These are phyloP conservation scores for Scaptomyza pallida DNA, from an alignment of 1,140 invertebrate species.

Conservation along the genomic window DNA sequence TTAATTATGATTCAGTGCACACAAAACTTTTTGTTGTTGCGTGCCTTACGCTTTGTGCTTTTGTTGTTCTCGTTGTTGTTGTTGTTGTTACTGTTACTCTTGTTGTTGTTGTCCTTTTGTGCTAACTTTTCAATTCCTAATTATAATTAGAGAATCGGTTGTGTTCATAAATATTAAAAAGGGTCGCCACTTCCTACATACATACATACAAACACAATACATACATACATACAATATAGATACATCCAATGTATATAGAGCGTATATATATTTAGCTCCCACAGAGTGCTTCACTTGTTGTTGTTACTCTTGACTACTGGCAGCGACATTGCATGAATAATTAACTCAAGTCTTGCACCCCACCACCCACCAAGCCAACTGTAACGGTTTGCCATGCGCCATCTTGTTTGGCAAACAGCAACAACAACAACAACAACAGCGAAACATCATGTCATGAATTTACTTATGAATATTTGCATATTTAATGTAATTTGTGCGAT, in stretches of 20 bases:
- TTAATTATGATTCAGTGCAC: conserved; percentile 82
- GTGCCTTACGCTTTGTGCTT: conserved; percentile 57
- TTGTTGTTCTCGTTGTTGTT: conserved; percentile 3
- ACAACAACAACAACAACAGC: conserved; percentile 41
- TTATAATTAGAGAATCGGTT: conserved; percentile 83
- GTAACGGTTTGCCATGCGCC: conserved; percentile 71
- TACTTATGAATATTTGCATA: conserved; percentile 78
- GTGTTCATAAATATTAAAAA: conserved; percentile 83
- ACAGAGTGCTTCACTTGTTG: conserved; percentile 33
- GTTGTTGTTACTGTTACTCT: conserved; percentile 20
- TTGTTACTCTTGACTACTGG: conserved; percentile 38
- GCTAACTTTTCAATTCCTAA: conserved; percentile 83
- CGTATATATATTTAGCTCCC: conserved; percentile 12
- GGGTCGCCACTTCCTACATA: conserved; percentile 46
- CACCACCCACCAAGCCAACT: neutral
- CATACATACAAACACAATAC: neutral
- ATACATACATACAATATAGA: neutral
- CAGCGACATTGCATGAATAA: conserved; percentile 81
- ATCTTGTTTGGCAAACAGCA: conserved; percentile 73
- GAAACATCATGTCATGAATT: conserved; percentile 74
- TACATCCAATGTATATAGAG: neutral
- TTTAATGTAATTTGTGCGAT: conserved; percentile 78
- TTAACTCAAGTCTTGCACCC: conserved; percentile 71
- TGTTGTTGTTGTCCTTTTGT: conserved; percentile 61
- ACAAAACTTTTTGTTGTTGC: conserved; percentile 81